Evolutionary conservation across 2,113 vertebrate genomes (phyloP).

Genomic region (Phylloscopus whistleri): DNA sequence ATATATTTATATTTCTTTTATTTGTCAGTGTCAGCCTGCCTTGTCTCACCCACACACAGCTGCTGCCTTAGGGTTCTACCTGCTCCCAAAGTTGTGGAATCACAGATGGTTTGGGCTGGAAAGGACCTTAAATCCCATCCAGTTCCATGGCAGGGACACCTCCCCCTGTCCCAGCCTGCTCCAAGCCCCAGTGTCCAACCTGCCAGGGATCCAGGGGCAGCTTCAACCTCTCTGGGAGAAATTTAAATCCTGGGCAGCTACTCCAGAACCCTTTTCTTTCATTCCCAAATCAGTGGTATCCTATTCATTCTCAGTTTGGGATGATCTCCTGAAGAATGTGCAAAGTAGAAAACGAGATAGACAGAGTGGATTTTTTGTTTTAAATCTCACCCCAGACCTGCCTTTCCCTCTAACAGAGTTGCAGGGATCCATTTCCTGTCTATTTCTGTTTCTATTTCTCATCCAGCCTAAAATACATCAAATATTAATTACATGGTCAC

Average conservation of each 20-base stretch:
- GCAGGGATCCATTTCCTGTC: neutral
- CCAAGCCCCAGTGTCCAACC: rapidly evolving
- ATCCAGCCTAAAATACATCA: neutral
- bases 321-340: neutral
- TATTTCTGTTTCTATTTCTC: neutral
- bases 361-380: neutral
- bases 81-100: neutral
- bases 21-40: neutral
- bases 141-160: neutral
- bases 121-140: neutral
- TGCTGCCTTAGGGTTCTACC: neutral
- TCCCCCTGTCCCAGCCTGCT: neutral
- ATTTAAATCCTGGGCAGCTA: rapidly evolving
- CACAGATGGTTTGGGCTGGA: neutral
- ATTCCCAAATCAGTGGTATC: neutral
- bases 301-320: neutral
- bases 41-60: neutral
- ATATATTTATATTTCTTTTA: neutral
- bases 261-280: neutral
- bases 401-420: neutral
- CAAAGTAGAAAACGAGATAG: neutral
- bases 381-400: neutral
- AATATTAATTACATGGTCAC: neutral
- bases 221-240: neutral
- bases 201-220: neutral